These are phyloP conservation scores for Branchellion lobata DNA, from an alignment of 2,888 invertebrate genomes.

Conservation along the genomic window DNA sequence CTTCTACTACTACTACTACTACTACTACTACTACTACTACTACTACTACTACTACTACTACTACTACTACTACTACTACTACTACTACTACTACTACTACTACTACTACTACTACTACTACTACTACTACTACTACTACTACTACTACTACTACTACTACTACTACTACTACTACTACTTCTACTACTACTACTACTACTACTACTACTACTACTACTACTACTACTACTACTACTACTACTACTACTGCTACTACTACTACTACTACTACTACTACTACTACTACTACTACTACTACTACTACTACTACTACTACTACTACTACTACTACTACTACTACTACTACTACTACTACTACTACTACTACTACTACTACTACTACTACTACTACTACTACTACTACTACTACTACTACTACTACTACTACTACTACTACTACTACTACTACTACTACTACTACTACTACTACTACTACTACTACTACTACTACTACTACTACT, in stretches of 20 bases:
- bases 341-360: slow-evolving; percentile 27
- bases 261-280: background rate
- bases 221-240: slow-evolving; percentile 7
- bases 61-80: slow-evolving; percentile 19
- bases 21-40: slow-evolving; percentile 17
- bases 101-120: slow-evolving; percentile 25
- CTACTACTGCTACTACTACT: background rate
- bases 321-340: background rate
- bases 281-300: background rate
- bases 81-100: slow-evolving; percentile 29
- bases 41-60: slow-evolving; percentile 20
- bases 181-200: slow-evolving; percentile 17
- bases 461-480: slow-evolving; percentile 25
- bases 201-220: slow-evolving; percentile 18
- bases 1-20: background rate
- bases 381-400: slow-evolving; percentile 27
- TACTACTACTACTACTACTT: slow-evolving; percentile 25
- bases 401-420: slow-evolving; percentile 25
- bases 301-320: background rate
- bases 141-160: slow-evolving; percentile 27
- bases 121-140: slow-evolving; percentile 27
- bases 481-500: background rate
- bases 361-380: slow-evolving; percentile 8
- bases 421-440: slow-evolving; percentile 27
- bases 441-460: slow-evolving; percentile 29